Evolutionary conservation across 2,113 vertebrate genomes (phyloP).

Genomic region (Ondatra zibethicus): DNA sequence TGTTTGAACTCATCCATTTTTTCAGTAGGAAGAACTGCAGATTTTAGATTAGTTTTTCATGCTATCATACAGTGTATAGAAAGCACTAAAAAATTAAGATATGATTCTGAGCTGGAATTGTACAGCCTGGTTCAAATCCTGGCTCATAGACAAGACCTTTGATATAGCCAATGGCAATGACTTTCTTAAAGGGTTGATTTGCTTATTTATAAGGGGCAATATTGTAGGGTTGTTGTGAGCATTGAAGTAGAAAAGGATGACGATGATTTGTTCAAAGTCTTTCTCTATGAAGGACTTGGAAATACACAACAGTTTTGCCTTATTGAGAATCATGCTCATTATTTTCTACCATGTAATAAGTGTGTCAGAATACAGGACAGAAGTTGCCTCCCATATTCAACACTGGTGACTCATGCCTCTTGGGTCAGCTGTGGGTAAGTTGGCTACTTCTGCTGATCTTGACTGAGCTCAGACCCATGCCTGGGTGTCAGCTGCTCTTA

Average conservation of each 20-base stretch:
- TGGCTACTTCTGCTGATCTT: not conserved
- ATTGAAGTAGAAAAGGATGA: slow-evolving; percentile 25
- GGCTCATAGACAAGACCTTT: not conserved
- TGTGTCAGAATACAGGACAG: not conserved
- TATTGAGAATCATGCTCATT: not conserved
- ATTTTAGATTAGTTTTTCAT: not conserved
- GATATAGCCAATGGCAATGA: not conserved
- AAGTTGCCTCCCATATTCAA: not conserved
- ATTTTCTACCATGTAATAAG: not conserved
- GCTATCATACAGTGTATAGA: not conserved
- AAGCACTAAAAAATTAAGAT: not conserved
- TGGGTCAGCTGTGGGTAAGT: not conserved
- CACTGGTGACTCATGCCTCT: not conserved
- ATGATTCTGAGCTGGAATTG: slow-evolving; percentile 1
- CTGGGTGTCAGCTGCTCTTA: not conserved
- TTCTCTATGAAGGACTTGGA: not conserved
- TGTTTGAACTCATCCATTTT: not conserved
- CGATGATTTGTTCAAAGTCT: slow-evolving; percentile 25
- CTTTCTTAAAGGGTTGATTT: not conserved
- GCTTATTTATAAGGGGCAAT: not conserved
- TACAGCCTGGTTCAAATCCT: slow-evolving; percentile 30
- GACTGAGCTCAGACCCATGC: not conserved
- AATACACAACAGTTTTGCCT: not conserved
- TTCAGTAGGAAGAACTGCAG: not conserved
- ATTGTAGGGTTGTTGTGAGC: not conserved